phyloP scores from a whole-genome alignment of 2,888 invertebrate species.

The Caenorhabditis wallacei region DNA sequence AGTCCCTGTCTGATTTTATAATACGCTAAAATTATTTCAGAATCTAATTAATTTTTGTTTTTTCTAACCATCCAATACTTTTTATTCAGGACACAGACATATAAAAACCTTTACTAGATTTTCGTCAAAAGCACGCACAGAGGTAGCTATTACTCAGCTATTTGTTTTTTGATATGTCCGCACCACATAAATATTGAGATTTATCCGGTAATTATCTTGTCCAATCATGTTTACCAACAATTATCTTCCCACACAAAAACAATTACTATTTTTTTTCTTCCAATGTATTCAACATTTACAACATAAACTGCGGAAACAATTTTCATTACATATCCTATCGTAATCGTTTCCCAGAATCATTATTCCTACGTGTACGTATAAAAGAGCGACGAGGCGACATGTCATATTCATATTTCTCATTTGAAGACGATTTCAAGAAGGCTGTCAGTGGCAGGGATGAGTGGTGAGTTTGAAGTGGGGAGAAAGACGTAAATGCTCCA shows the following conservation, averaged over 20 bases:
- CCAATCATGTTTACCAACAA: background rate
- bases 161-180: no score
- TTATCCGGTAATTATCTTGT: constrained; percentile 26
- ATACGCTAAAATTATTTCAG: no score
- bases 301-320: constrained; percentile 63
- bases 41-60: no score
- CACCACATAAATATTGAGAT: constrained; percentile 14
- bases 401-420: constrained; percentile 48
- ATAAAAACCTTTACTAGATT: no score
- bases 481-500: constrained; percentile 10
- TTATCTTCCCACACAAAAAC: constrained; percentile 15
- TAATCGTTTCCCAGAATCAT: constrained; percentile 59
- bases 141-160: no score
- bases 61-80: no score
- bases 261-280: background rate
- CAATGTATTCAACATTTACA: constrained; percentile 4
- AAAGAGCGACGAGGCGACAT: constrained; percentile 31
- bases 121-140: no score
- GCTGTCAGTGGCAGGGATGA: constrained; percentile 68
- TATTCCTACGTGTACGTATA: constrained; percentile 26
- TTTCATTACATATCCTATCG: constrained; percentile 12
- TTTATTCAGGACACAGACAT: no score
- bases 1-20: no score
- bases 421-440: constrained; percentile 23
- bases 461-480: constrained; percentile 70